phyloP scores from a whole-genome alignment of 2,797 vertebrate genomes.

The Chaunax sp. region DNA sequence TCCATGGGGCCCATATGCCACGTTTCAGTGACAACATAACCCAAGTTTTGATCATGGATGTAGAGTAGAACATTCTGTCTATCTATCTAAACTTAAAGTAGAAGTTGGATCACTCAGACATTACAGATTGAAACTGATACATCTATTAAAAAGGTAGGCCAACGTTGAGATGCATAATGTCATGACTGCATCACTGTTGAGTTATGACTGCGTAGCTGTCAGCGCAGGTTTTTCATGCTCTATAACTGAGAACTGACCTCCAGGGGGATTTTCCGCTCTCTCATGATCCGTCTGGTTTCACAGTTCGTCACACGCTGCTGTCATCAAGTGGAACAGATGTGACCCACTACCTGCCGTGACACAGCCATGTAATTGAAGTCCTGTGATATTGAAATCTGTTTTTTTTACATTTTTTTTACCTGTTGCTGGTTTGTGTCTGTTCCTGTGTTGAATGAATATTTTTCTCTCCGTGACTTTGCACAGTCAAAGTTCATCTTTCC shows the following conservation, averaged over 20 bases:
- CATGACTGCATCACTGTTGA: slow-evolving; percentile 55
- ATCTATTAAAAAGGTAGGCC: slow-evolving; percentile 62
- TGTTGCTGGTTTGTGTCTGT: not conserved
- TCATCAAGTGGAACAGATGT: slow-evolving; percentile 71
- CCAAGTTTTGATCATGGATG: slow-evolving; percentile 26
- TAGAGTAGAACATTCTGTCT: no score
- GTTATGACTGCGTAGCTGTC: slow-evolving; percentile 60
- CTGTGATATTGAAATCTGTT: slow-evolving; percentile 38
- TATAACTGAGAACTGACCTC: slow-evolving; percentile 58
- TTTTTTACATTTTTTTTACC: not conserved
- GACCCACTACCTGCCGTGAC: slow-evolving; percentile 32
- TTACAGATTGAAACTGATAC: slow-evolving; percentile 50
- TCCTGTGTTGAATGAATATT: not conserved
- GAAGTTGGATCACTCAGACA: slow-evolving; percentile 31
- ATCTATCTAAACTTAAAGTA: slow-evolving; percentile 24
- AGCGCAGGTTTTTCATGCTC: slow-evolving; percentile 50
- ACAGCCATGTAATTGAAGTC: slow-evolving; percentile 40
- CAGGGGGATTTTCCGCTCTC: slow-evolving; percentile 64
- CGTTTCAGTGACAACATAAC: slow-evolving; percentile 24
- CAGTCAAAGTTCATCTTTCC: not conserved
- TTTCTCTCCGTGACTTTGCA: not conserved
- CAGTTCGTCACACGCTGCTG: slow-evolving; percentile 57
- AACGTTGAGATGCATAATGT: slow-evolving; percentile 55
- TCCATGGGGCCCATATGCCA: no score
- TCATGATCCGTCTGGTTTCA: slow-evolving; percentile 67